Evolutionary conservation across 2,888 invertebrate species (phyloP).

Genomic region (Thalpophila matura): DNA sequence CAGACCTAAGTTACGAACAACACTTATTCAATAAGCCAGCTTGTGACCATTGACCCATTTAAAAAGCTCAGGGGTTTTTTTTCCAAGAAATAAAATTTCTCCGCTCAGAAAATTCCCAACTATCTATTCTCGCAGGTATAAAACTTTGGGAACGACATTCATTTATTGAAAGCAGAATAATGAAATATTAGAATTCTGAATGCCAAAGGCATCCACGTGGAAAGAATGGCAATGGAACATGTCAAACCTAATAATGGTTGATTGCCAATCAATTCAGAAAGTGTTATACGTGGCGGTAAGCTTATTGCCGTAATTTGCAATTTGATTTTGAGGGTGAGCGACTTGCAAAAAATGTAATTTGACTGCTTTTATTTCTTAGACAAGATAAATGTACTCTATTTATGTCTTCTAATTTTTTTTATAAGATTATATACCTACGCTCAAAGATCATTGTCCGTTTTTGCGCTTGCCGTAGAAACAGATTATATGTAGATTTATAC

Average conservation of each 20-base stretch:
- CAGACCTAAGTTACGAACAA: neutral
- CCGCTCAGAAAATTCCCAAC: constrained; percentile 6
- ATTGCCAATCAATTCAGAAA: constrained; percentile 12
- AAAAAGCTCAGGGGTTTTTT: constrained; percentile 22
- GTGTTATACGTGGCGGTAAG: neutral
- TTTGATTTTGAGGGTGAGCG: too few species aligned
- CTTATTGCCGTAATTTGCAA: neutral
- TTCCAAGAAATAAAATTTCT: constrained; percentile 32
- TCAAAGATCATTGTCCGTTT: too few species aligned
- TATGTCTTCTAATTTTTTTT: too few species aligned
- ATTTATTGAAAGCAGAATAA: constrained; percentile 4
- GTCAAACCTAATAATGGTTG: constrained; percentile 9
- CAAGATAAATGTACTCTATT: too few species aligned
- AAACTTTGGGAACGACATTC: constrained; percentile 25
- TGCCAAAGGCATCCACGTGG: neutral
- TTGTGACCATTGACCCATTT: constrained; percentile 19
- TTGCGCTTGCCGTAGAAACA: too few species aligned
- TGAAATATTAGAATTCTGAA: constrained; percentile 8
- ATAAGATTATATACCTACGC: too few species aligned
- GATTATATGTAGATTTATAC: too few species aligned
- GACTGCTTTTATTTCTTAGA: too few species aligned
- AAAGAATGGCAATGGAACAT: constrained; percentile 3
- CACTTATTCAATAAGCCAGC: constrained; percentile 29
- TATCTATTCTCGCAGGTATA: constrained; percentile 28
- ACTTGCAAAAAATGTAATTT: too few species aligned